Evolutionary conservation across 2,113 vertebrate genomes (phyloP).

Genomic region (Menidia beryllina): DNA sequence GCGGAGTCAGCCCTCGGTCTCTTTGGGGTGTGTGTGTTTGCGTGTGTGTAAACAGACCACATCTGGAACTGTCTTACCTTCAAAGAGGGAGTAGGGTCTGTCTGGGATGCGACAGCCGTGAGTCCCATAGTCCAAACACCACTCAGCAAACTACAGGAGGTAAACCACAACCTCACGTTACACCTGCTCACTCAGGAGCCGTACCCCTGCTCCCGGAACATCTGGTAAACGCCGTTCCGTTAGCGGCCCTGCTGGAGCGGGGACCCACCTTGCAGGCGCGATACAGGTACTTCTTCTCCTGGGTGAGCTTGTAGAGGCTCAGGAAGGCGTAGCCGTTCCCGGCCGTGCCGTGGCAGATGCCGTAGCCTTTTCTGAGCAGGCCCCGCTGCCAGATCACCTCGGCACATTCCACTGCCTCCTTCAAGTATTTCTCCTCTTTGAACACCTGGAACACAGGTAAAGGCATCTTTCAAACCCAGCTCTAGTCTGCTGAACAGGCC

Average conservation of each 20-base stretch:
- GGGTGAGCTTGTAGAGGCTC: conserved; percentile 90
- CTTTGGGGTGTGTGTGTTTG: too few relatives aligned
- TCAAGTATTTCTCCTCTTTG: conserved; percentile 97
- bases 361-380: conserved; percentile 93
- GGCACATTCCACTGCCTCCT: conserved; percentile 92
- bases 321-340: conserved; percentile 96
- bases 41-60: too few relatives aligned
- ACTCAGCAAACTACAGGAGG: conserved; percentile 92
- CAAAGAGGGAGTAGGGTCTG: conserved; percentile 96
- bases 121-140: conserved; percentile 96
- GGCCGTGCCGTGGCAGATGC: conserved; percentile 94
- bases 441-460: conserved; percentile 83
- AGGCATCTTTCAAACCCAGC: background rate
- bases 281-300: conserved; percentile 94
- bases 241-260: too few relatives aligned
- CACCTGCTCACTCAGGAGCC: too few relatives aligned
- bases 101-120: conserved; percentile 98
- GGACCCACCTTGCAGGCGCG: conserved; percentile 91
- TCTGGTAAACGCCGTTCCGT: too few relatives aligned
- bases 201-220: too few relatives aligned
- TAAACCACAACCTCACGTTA: background rate
- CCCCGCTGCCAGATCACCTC: conserved; percentile 98
- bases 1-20: too few relatives aligned
- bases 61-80: too few relatives aligned
- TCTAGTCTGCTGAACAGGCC: too few relatives aligned